phyloP scores from a whole-genome alignment of 2,888 invertebrate genomes.

The Synanthedon tipuliformis region DNA sequence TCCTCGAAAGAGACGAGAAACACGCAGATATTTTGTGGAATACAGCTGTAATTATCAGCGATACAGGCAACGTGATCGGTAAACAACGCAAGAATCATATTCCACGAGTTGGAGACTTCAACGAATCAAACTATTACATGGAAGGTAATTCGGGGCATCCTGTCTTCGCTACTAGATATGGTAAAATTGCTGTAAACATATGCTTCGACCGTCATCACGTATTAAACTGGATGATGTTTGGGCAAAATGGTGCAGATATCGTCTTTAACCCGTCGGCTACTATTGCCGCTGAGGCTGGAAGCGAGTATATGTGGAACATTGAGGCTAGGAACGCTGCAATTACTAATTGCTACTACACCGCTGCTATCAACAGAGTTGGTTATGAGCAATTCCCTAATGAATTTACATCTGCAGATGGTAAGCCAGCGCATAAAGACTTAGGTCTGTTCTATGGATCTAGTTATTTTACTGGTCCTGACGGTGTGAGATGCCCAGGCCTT shows the following conservation, averaged over 20 bases:
- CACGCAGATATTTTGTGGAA: conserved; percentile 95
- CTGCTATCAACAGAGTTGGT: conserved; percentile 95
- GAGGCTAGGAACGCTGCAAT: conserved; percentile 97
- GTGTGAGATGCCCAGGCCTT: conserved; percentile 88
- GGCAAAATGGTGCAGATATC: conserved; percentile 96
- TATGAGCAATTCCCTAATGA: conserved; percentile 81
- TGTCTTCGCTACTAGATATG: conserved; percentile 89
- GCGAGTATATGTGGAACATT: conserved; percentile 95
- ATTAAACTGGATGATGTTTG: conserved; percentile 98
- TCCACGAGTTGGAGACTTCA: conserved; percentile 97
- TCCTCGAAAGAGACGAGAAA: conserved; percentile 89
- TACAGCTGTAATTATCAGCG: conserved; percentile 94
- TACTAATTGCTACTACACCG: conserved; percentile 95
- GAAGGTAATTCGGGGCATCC: conserved; percentile 97
- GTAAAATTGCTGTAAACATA: conserved; percentile 93
- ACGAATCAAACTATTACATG: conserved; percentile 98
- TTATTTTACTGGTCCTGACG: conserved; percentile 94
- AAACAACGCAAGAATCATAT: conserved; percentile 99
- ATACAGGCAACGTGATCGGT: conserved; percentile 90
- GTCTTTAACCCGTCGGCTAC: conserved; percentile 99
- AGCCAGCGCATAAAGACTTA: conserved; percentile 83
- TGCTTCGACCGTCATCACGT: conserved; percentile 99
- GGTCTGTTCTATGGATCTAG: conserved; percentile 98
- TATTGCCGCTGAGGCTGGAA: conserved; percentile 73
- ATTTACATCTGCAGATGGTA: conserved; percentile 71